Evolutionary conservation across 1,140 invertebrate species (phyloP).

Genomic region (Macrobrachium nipponense): DNA sequence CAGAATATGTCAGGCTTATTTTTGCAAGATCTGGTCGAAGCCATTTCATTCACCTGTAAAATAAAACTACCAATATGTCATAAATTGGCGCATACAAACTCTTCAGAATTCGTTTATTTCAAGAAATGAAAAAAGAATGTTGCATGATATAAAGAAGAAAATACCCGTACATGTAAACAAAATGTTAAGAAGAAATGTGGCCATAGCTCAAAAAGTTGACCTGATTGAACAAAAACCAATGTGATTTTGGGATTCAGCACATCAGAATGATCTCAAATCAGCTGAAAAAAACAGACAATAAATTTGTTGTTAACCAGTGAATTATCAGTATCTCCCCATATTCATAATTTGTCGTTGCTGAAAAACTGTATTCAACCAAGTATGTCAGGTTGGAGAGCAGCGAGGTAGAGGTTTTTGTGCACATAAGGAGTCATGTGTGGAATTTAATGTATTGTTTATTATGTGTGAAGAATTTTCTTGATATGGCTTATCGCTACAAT

Average conservation of each 20-base stretch:
- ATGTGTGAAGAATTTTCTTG: no score
- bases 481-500: no score
- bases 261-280: conserved; percentile 25
- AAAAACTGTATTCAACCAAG: no score
- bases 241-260: conserved; percentile 48
- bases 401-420: no score
- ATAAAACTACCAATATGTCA: conserved; percentile 14
- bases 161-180: background rate
- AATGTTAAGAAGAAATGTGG: conserved; percentile 17
- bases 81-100: conserved; percentile 19
- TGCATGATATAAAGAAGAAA: conserved; percentile 10
- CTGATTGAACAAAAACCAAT: conserved; percentile 35
- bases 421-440: no score
- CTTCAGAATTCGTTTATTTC: conserved; percentile 30
- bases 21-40: conserved; percentile 46
- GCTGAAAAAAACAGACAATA: conserved; percentile 19
- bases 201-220: conserved; percentile 20
- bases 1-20: conserved; percentile 57
- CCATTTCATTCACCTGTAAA: no score
- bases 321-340: no score
- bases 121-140: conserved; percentile 16
- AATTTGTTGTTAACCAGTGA: no score
- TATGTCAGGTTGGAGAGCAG: no score
- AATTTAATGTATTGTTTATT: no score
- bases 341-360: no score